A percentile compares a stretch with the other conserved stretches of the same genome.
phyloP scores from a whole-genome alignment of 2,797 vertebrate species.

The Sebastes kiyomatsui region DNA sequence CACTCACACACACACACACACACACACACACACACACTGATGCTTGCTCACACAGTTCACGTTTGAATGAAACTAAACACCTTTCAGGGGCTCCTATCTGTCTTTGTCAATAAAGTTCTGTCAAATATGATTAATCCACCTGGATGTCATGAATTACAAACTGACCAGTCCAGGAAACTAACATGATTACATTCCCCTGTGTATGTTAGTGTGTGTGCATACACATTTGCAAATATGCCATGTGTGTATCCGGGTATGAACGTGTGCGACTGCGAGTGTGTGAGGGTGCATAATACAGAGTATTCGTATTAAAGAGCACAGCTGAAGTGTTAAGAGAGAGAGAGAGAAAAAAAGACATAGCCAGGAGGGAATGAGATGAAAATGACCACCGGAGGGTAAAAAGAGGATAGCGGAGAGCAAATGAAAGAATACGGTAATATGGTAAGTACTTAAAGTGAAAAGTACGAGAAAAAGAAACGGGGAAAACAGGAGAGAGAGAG shows the following conservation, averaged over 20 bases:
- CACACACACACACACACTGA: background rate
- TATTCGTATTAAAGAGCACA: constrained; percentile 1
- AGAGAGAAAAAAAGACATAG: background rate
- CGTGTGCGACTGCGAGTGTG: constrained; percentile 16
- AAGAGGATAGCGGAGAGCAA: background rate
- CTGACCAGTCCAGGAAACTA: constrained; percentile 64
- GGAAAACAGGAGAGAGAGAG: background rate
- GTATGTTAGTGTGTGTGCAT: constrained; percentile 22
- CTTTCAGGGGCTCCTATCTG: constrained; percentile 58
- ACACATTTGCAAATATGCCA: constrained; percentile 1
- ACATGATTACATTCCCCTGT: constrained; percentile 68
- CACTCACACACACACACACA: background rate
- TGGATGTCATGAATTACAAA: constrained; percentile 70
- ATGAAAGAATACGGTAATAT: constrained; percentile 13
- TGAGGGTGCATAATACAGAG: constrained; percentile 13
- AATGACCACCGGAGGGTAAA: constrained; percentile 25
- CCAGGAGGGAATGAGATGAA: constrained; percentile 1
- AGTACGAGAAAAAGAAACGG: background rate
- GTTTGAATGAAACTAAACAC: constrained; percentile 69
- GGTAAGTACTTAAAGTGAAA: constrained; percentile 27
- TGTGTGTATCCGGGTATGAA: background rate
- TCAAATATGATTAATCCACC: constrained; percentile 65
- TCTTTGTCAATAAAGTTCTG: constrained; percentile 78
- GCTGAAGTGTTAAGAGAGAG: background rate
- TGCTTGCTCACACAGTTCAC: constrained; percentile 51